These are phyloP conservation scores for Latrodectus hesperus DNA, from an alignment of 2,888 invertebrate species.

Conservation along the genomic window DNA sequence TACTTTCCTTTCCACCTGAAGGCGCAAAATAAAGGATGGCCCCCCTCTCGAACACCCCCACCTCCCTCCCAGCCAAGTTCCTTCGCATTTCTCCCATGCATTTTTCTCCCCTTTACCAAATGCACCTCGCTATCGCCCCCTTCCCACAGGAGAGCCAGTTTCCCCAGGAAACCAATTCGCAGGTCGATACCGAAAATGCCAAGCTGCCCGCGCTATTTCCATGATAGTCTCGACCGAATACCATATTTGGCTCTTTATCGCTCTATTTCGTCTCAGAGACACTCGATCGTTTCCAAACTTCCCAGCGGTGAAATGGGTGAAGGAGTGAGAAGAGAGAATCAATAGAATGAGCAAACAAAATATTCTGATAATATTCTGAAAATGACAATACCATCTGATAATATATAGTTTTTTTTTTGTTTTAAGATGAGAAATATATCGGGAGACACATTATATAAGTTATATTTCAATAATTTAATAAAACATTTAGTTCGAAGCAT, in stretches of 20 bases:
- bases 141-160: not conserved
- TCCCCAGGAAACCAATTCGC: conserved; percentile 46
- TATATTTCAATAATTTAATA: too few species aligned
- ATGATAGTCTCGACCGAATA: conserved; percentile 12
- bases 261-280: not conserved
- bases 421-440: too few species aligned
- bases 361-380: not conserved
- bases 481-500: too few species aligned
- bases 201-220: conserved; percentile 12
- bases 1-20: too few species aligned
- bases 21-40: not conserved
- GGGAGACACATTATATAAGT: too few species aligned
- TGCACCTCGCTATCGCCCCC: not conserved
- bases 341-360: not conserved
- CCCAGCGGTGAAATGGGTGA: not conserved
- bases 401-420: too few species aligned
- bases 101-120: conserved; percentile 6
- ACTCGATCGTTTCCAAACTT: not conserved
- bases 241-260: conserved; percentile 59
- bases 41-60: not conserved
- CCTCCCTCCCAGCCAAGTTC: conserved; percentile 3
- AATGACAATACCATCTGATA: too few species aligned
- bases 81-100: not conserved
- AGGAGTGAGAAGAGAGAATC: not conserved
- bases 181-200: conserved; percentile 51